Base-by-base conservation (phyloP, 2,888 invertebrate genomes). In the Elgonia sp. region DNA sequence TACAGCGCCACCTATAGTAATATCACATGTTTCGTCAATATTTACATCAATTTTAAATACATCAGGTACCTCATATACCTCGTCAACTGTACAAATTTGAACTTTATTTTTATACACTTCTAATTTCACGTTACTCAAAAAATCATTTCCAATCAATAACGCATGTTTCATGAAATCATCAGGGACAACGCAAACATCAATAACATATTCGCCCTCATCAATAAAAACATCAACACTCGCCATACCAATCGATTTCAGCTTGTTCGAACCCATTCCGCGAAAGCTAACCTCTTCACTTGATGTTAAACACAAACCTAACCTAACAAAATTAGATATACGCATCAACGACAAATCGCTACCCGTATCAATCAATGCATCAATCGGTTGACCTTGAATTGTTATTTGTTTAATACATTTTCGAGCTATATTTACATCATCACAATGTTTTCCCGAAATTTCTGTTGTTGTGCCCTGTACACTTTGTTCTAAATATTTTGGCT, bases 31-130 rank as follows among this genome's bases (percentile, higher is more conserved):
- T 42, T 42, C 46, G 14, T 57, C 40, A n/a, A n/a, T n/a, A n/a
- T n/a, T n/a, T 7, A 57, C 37, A 73, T 73, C 57, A 20, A 73
- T 73, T 12, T 57, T 39, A 57, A 73, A 73, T 21, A 73, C 20
- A 4, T 65, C 55, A 39, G 77, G 65, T 53, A 77, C 20, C 8
- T 60, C 57, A 60, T 9, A 21, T 60, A 60, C 57, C 57, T 60
- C 14, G 21, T 60, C 57, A 60, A 60, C 57, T 12, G 21, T 9
- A 60, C 14, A 60, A 21, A 60, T 60, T 21, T 60, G 2, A 60
- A 21, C 20, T 60, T 60, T 60, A 60, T 60, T 60, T 21, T 21
- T 20, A 21, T 60, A 21, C 21, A 60, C 21, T 60, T 20, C 21
- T 10, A 60, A 8, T 21, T 60, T 21, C 1, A 60, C 57, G 20